A percentile compares a stretch with the other conserved stretches of the same genome.
Evolutionary conservation across 1,140 invertebrate species (phyloP).

Genomic region (Glossosoma conforme): DNA sequence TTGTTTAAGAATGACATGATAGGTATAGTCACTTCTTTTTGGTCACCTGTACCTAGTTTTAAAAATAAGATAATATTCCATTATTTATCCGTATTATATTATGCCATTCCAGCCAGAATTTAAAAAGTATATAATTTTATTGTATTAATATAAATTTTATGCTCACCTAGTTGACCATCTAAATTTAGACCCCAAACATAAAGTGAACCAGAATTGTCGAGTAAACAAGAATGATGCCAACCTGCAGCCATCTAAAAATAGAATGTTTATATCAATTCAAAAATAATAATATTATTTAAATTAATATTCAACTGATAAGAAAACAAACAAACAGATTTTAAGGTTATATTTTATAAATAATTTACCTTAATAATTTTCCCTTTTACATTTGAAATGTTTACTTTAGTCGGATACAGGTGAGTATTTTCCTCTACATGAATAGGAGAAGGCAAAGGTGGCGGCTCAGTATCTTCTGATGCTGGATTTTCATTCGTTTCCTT

Average conservation of each 20-base stretch:
- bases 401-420: constrained; percentile 25
- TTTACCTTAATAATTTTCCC: constrained; percentile 25
- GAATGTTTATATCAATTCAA: too few species aligned
- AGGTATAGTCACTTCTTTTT: constrained; percentile 48
- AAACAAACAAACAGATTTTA: background rate
- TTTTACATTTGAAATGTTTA: constrained; percentile 22
- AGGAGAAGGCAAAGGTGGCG: constrained; percentile 8
- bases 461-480: background rate
- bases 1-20: too few species aligned
- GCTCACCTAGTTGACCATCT: constrained; percentile 55
- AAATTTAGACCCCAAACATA: constrained; percentile 68
- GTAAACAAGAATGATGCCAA: constrained; percentile 61
- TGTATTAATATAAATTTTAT: background rate
- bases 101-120: too few species aligned
- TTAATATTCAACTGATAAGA: constrained; percentile 1
- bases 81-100: too few species aligned
- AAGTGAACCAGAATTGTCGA: constrained; percentile 59
- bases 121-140: background rate
- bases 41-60: constrained; percentile 53
- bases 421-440: constrained; percentile 9
- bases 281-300: too few species aligned
- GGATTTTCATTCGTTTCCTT: background rate
- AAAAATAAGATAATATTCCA: constrained; percentile 6
- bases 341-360: constrained; percentile 6
- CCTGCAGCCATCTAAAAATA: constrained; percentile 57